Percentiles rank a stretch among this genome's conserved stretches.
Conservation (phyloP, 2,113 vertebrate species). For the Crotalus viridis region DNA sequence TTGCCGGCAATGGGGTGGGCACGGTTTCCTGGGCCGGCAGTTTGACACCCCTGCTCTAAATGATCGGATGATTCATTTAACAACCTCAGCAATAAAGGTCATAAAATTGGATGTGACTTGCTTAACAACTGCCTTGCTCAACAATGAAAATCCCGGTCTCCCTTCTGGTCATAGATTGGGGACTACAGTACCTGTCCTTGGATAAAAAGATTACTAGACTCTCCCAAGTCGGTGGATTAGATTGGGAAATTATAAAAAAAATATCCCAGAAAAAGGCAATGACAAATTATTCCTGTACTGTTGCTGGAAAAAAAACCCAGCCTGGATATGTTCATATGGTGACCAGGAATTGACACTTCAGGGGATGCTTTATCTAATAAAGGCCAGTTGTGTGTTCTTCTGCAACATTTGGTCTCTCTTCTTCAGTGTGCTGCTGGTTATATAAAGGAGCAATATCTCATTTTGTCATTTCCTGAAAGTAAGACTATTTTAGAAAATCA, state of each 20-base stretch:
- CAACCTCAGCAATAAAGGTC: too few relatives aligned
- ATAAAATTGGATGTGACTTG: too few relatives aligned
- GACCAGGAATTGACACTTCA: not conserved
- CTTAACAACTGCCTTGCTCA: too few relatives aligned
- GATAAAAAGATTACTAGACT: not conserved
- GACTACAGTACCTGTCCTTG: not conserved
- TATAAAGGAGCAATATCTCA: not conserved
- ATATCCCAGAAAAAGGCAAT: not conserved
- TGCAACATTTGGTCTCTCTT: not conserved
- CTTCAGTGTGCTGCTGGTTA: not conserved
- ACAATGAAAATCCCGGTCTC: too few relatives aligned
- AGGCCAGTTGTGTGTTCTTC: not conserved
- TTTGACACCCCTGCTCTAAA: too few relatives aligned
- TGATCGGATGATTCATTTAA: too few relatives aligned
- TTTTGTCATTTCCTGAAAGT: not conserved
- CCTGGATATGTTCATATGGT: not conserved
- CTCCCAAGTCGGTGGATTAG: not conserved
- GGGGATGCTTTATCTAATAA: not conserved
- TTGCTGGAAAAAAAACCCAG: not conserved
- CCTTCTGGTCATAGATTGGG: too few relatives aligned
- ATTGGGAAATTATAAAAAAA: not conserved
- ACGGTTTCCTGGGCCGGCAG: too few relatives aligned
- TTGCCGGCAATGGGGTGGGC: too few relatives aligned
- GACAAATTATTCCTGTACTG: not conserved
- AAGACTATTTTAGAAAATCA: not conserved